Evolutionary conservation across 2,113 vertebrate genomes (phyloP).

Genomic region (Pseudois nayaur): DNA sequence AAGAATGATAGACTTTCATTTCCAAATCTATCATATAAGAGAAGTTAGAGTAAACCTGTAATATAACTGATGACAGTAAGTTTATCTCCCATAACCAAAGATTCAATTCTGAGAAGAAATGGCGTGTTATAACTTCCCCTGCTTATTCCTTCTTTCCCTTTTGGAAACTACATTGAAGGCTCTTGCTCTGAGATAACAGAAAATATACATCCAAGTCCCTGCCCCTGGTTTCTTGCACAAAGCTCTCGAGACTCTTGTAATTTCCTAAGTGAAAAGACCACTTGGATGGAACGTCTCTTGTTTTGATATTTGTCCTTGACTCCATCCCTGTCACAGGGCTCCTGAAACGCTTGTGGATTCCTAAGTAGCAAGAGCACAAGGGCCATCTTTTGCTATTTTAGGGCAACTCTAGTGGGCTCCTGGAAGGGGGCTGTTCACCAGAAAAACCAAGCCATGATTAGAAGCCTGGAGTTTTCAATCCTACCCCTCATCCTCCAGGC

Average conservation of each 20-base stretch:
- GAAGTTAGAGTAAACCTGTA: not conserved
- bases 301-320: not conserved
- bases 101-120: not conserved
- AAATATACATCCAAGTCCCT: not conserved
- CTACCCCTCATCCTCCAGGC: not conserved
- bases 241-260: not conserved
- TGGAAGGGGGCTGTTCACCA: not conserved
- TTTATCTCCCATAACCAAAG: not conserved
- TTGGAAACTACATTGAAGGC: not conserved
- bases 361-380: not conserved
- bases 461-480: not conserved
- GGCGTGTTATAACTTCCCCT: not conserved
- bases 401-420: not conserved
- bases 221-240: not conserved
- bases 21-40: not conserved
- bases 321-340: not conserved
- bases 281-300: not conserved
- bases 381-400: not conserved
- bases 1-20: not conserved
- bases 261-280: not conserved
- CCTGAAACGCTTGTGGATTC: not conserved
- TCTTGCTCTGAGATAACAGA: not conserved
- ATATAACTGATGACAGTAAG: not conserved
- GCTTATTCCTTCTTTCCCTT: not conserved
- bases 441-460: not conserved